Percentiles rank a stretch among this genome's conserved stretches.
These are phyloP conservation scores for Drosophila kanekoi DNA, from an alignment of 2,888 invertebrate genomes.

Conservation along the genomic window DNA sequence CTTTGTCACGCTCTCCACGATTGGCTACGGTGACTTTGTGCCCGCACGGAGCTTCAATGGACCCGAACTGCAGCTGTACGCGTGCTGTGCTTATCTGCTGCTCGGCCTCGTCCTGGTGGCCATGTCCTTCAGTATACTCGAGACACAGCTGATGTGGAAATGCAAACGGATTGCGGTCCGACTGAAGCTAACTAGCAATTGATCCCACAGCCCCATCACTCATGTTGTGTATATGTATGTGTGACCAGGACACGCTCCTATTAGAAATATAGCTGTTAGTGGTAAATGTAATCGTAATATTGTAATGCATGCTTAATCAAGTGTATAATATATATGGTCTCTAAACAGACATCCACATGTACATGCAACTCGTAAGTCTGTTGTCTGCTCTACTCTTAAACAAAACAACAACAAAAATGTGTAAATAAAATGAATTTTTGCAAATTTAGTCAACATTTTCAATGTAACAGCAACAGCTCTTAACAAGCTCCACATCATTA, in stretches of 20 bases:
- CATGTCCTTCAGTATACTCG: constrained; percentile 93
- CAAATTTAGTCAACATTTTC: constrained; percentile 56
- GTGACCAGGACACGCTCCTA: constrained; percentile 51
- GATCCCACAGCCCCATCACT: constrained; percentile 70
- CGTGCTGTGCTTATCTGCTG: constrained; percentile 92
- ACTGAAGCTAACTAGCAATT: constrained; percentile 88
- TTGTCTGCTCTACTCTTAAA: constrained; percentile 53
- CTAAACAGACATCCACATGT: constrained; percentile 44
- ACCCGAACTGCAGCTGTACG: constrained; percentile 89
- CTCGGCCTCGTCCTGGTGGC: constrained; percentile 92
- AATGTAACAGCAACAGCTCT: constrained; percentile 14
- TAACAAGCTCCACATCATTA: neutral
- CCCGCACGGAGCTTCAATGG: constrained; percentile 86
- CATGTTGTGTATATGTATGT: constrained; percentile 50
- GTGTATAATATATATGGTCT: constrained; percentile 39
- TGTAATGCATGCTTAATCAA: constrained; percentile 57
- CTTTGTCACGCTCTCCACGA: constrained; percentile 93
- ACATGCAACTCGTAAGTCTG: constrained; percentile 50
- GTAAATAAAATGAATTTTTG: constrained; percentile 75
- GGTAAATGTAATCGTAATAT: constrained; percentile 28
- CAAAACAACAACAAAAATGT: constrained; percentile 55
- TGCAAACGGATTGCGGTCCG: constrained; percentile 90
- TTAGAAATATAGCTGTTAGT: constrained; percentile 50
- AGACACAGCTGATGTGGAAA: constrained; percentile 91
- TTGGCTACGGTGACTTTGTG: constrained; percentile 92